Evolutionary conservation across 2,797 vertebrate species (phyloP).

Genomic region (Danio choprae): DNA sequence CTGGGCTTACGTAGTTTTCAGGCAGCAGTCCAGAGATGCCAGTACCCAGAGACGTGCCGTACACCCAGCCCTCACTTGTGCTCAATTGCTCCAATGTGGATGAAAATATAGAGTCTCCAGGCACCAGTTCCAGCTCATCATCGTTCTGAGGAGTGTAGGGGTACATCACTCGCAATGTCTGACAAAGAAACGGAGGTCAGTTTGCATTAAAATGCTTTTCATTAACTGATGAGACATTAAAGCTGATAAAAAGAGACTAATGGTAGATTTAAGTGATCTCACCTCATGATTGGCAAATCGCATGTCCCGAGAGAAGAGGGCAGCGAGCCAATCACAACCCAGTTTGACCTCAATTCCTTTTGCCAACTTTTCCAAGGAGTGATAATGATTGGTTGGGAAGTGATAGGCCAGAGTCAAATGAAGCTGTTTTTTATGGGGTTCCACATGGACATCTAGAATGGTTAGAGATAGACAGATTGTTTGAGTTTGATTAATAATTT

Average conservation of each 20-base stretch:
- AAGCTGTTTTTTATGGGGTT: slow-evolving; percentile 97
- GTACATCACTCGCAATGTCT: slow-evolving; percentile 97
- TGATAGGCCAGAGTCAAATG: slow-evolving; percentile 97
- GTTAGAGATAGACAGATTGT: neutral
- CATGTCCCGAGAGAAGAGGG: slow-evolving; percentile 95
- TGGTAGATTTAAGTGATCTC: slow-evolving; percentile 15
- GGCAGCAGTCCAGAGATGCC: slow-evolving; percentile 94
- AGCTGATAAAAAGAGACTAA: neutral
- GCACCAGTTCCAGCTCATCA: slow-evolving; percentile 93
- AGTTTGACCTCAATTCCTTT: slow-evolving; percentile 88
- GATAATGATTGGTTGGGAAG: slow-evolving; percentile 90
- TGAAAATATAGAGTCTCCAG: slow-evolving; percentile 96
- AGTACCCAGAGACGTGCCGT: slow-evolving; percentile 88
- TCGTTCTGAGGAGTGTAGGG: slow-evolving; percentile 96
- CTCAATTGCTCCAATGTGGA: slow-evolving; percentile 89
- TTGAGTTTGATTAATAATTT: neutral
- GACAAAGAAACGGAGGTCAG: slow-evolving; percentile 21
- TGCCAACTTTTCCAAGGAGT: slow-evolving; percentile 90
- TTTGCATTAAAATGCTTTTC: neutral
- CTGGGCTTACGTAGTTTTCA: slow-evolving; percentile 93
- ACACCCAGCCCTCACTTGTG: slow-evolving; percentile 96
- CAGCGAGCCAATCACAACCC: slow-evolving; percentile 93
- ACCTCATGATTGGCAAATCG: slow-evolving; percentile 96
- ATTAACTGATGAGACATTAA: neutral
- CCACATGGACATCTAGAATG: slow-evolving; percentile 88